phyloP scores from a whole-genome alignment of 2,797 vertebrate genomes.

The Macrochelys suwanniensis region DNA sequence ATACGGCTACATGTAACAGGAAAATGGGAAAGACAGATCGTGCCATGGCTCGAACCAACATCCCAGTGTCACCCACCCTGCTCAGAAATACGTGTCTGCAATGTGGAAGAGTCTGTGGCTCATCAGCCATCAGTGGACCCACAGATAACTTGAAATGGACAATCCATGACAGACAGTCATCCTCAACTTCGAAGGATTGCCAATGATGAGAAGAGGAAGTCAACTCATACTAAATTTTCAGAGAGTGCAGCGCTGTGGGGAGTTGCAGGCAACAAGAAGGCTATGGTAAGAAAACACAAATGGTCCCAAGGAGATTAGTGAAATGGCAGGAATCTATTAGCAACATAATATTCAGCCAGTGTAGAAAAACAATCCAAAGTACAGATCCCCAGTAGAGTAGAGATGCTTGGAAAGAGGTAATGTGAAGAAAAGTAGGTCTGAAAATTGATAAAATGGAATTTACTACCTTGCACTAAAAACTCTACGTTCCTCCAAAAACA shows the following conservation, averaged over 20 bases:
- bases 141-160: no score
- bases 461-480: not conserved
- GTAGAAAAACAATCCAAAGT: conserved; percentile 5
- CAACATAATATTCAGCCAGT: not conserved
- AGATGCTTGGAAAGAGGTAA: not conserved
- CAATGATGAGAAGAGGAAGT: not conserved
- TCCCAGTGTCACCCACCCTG: no score
- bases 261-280: conserved; percentile 22
- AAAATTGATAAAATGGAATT: not conserved
- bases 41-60: no score
- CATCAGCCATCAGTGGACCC: no score
- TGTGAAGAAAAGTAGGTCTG: conserved; percentile 4
- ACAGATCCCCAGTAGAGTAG: not conserved
- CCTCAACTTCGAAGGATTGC: no score
- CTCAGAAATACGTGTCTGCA: no score
- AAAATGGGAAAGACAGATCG: no score
- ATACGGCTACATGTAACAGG: no score
- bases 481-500: not conserved
- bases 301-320: conserved; percentile 6
- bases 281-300: not conserved
- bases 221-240: conserved; percentile 30
- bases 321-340: conserved; percentile 11
- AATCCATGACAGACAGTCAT: no score
- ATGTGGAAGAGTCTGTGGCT: no score
- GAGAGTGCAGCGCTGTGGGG: not conserved